A percentile compares a stretch with the other conserved stretches of the same genome.
phyloP scores from a whole-genome alignment of 2,113 vertebrate genomes.

The Athene cunicularia region DNA sequence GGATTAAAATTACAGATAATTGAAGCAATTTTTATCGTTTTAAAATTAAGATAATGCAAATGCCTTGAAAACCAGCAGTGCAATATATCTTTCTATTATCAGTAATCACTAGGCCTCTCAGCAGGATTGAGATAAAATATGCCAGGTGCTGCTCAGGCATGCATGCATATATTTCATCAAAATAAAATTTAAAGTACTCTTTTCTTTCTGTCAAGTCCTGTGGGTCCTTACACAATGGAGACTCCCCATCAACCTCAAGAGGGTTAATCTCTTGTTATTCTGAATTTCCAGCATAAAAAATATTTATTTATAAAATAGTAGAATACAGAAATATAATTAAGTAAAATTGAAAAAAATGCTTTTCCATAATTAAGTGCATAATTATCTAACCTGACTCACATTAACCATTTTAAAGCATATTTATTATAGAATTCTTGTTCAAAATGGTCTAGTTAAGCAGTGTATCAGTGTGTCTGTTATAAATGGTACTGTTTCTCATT shows the following conservation, averaged over 20 bases:
- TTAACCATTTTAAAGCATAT: background rate
- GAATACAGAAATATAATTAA: background rate
- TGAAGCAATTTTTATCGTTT: background rate
- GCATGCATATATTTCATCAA: background rate
- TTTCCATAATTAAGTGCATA: background rate
- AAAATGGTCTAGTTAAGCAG: background rate
- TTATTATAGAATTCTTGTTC: background rate
- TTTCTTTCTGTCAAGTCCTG: background rate
- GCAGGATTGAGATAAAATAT: background rate
- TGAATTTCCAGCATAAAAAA: background rate
- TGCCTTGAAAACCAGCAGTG: background rate
- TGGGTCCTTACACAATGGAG: background rate
- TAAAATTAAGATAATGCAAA: background rate
- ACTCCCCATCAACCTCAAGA: background rate
- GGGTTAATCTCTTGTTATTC: background rate
- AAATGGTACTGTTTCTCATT: background rate
- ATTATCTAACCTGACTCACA: background rate
- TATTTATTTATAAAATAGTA: background rate
- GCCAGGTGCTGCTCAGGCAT: background rate
- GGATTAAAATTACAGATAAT: background rate
- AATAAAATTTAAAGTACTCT: background rate
- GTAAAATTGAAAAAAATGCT: background rate
- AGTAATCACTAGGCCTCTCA: background rate
- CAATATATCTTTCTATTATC: background rate
- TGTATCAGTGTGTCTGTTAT: background rate